Evolutionary conservation across 2,888 invertebrate species (phyloP).

Genomic region (Pyrgus malvae): DNA sequence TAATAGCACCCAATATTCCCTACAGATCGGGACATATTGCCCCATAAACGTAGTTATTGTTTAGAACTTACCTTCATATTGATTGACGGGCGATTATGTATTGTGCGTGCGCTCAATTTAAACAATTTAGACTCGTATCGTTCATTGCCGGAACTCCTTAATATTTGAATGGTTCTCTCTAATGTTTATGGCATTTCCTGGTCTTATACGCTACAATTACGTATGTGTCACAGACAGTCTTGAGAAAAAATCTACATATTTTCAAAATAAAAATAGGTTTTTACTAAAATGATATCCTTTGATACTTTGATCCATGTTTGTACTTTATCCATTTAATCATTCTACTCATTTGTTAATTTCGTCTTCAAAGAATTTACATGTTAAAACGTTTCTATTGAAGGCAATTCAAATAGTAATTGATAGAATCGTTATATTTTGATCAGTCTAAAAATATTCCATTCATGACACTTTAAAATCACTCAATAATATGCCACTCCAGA

Average conservation of each 20-base stretch:
- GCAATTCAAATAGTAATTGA: background rate
- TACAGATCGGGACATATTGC: too few species aligned
- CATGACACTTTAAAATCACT: constrained; percentile 52
- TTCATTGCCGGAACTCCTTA: constrained; percentile 9
- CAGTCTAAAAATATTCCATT: background rate
- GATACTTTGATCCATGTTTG: background rate
- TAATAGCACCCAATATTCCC: too few species aligned
- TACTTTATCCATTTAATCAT: background rate
- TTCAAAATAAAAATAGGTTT: too few species aligned
- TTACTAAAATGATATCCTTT: background rate
- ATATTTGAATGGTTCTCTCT: constrained; percentile 7
- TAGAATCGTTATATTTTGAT: constrained; percentile 7
- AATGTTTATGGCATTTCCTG: too few species aligned
- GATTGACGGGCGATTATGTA: constrained; percentile 43
- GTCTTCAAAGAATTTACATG: too few species aligned
- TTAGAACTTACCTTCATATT: constrained; percentile 28
- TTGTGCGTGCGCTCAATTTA: constrained; percentile 21
- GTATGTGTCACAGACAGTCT: too few species aligned
- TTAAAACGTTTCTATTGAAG: too few species aligned
- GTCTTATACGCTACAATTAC: too few species aligned
- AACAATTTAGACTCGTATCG: constrained; percentile 15
- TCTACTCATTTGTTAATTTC: too few species aligned
- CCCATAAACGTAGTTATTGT: constrained; percentile 25
- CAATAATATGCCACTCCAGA: constrained; percentile 45
- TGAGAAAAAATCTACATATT: too few species aligned